Base-by-base conservation (phyloP, 2,888 invertebrate species). In the Lissonota sp. region DNA sequence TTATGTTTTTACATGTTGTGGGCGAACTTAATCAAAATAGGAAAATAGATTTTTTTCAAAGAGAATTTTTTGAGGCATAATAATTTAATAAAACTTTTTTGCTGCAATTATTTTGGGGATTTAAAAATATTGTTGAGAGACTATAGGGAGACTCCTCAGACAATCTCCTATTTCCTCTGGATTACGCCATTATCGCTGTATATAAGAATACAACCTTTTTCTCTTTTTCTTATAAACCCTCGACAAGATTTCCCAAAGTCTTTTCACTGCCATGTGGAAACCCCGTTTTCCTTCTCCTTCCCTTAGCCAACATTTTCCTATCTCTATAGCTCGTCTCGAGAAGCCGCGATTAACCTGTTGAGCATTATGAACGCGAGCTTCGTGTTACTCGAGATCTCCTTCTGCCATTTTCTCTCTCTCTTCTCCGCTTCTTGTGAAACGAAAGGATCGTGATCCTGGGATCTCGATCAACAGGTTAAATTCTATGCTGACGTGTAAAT, bases 381-480 rank as follows among this genome's bases (percentile, higher is more conserved):
- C 72, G 76, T 77, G 76, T 76, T 76, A 67, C 67, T 57, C 49
- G 10, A 49, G 46, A 66, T 57, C 63, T 57, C 67, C 44, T 73
- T 60, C 60, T 67, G 53, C 26, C 26, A 26, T 26, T 26, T 49
- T 49, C 49, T 12, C 12, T 49, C 49, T 49, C n/a, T 12, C n/a
- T 57, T 16, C 69, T 53, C 57, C 53, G 62, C n/a, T 26, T 10
- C 16, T 49, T 37, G 37, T 42, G 44, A 42, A 26, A 26, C n/a
- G 64, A 67, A 39, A 62, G 55, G 80, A 85, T 86, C 86, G 85
- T 83, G 82, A 84, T 83, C 69, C 71, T 69, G 82, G 40, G 67
- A 84, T 84, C 84, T 85, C 84, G 77, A 86, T 86, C 86, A 86
- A 86, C 86, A 86, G 86, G 86, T 86, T 86, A 80, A 82, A 79